Evolutionary conservation across 2,113 vertebrate genomes (phyloP), one percentile per base, ranked within the genome.

Genomic region (Chunga burmeisteri): DNA sequence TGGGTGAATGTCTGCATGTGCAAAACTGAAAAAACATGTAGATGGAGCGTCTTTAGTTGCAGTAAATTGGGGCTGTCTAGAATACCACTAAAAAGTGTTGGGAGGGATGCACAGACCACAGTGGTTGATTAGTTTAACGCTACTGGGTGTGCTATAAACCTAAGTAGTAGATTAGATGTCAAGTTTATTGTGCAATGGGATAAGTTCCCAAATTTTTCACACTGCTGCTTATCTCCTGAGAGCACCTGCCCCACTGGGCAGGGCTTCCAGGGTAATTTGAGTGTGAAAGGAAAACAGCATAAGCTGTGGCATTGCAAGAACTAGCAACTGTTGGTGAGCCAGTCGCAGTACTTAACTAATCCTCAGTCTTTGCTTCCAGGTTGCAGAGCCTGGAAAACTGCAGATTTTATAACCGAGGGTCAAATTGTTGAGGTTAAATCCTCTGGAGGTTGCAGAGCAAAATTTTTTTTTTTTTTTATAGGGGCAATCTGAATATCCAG

Each of bases 201-300:
- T 80, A 79, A 82, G 1, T 73, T 90, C 78, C 55, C 66, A 38
- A 42, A 53, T 13, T 86, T 94, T 74, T 94, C 71, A 46, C 29
- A 6, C 27, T 22, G 20, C n/a, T 89, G 16, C 58, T 88, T 92
- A 94, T 85, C 83, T 96, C 82, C 80, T 7, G 3, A 82, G 68
- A 92, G 53, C 49, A 52, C 50, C 21, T 84, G 40, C 23, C 66
- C 38, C 25, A 6, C 53, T 5, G 27, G 50, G 53, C 68, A 93
- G 80, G n/a, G 47, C 91, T 95, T 91, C 56, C 78, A 83, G 78
- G 42, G 42, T 47, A 20, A 82, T 89, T 38, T 25, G 66, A 87
- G 52, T 78, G 74, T 46, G 80, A 91, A 74, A 95, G 61, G 61
- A 79, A 81, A 86, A 82, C 7, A 47, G 50, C 25, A 70, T 42